Base-by-base conservation (phyloP, 92 coral and sea anemone species). In the Muricea muricata region DNA sequence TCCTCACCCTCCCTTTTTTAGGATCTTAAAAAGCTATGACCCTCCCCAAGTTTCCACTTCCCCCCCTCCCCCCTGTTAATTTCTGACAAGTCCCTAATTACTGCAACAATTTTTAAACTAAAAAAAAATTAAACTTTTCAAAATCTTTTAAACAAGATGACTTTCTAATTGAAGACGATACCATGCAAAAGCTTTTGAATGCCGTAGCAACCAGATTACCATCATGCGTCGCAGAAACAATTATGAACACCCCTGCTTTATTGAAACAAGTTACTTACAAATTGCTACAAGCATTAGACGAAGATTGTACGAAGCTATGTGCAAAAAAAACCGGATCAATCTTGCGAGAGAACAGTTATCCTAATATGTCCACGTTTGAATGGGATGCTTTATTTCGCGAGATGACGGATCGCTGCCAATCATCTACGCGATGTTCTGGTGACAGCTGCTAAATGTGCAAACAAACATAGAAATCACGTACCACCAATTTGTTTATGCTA, bases 131-230 rank as follows among this genome's bases (percentile, higher is more conserved):
- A n/a, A n/a, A n/a, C n/a, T n/a, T n/a, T n/a, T n/a, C n/a, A n/a
- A n/a, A n/a, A n/a, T n/a, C n/a, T n/a, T n/a, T n/a, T n/a, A n/a
- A n/a, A n/a, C n/a, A n/a, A n/a, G n/a, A n/a, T n/a, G n/a, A n/a
- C n/a, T n/a, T n/a, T n/a, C n/a, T n/a, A n/a, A n/a, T n/a, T n/a
- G n/a, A n/a, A n/a, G n/a, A n/a, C n/a, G 39, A 63, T 21, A 8
- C 70, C 35, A 21, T 63, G 11, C 1, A 63, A 26, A 55, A 4
- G 25, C 34, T 23, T 17, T 21, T 40, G 17, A 69, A 69, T 70
- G 81, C 90, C 11, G 67, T 87, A 12, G 39, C 65, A 40, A 87
- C 90, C 34, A 40, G 86, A 47, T 37, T 87, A 31, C 90, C 90
- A 12, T 87, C 82, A 25, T 56, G 24, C 25, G 40, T 87, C 26